phyloP scores from a whole-genome alignment of 2,888 invertebrate species.

The Coecobrya sp. region DNA sequence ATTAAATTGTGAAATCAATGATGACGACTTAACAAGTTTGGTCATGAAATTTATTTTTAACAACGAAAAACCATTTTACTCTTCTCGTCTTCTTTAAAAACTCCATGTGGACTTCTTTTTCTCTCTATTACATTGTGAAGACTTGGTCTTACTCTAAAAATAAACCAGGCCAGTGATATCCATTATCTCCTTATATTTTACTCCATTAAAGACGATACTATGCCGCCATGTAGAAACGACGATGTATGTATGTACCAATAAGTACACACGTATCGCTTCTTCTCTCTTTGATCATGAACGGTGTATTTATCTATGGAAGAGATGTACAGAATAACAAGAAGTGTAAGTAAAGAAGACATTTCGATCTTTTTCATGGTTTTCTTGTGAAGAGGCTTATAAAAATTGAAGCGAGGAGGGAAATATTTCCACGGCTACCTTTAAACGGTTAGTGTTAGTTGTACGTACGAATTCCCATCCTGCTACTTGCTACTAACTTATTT shows the following conservation, averaged over 20 bases:
- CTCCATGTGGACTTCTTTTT: neutral
- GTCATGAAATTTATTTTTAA: constrained; percentile 61
- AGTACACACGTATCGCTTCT: neutral
- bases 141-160: constrained; percentile 5
- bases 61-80: neutral
- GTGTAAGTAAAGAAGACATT: constrained; percentile 76
- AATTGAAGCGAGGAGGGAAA: constrained; percentile 49
- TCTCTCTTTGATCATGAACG: constrained; percentile 52
- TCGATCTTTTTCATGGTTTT: constrained; percentile 68
- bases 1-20: constrained; percentile 56
- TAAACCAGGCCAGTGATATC: constrained; percentile 39
- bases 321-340: constrained; percentile 54
- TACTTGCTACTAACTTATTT: constrained; percentile 64
- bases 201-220: constrained; percentile 27
- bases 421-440: constrained; percentile 66
- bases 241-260: neutral
- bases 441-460: constrained; percentile 64
- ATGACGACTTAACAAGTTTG: constrained; percentile 49
- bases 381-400: constrained; percentile 22
- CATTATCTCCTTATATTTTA: constrained; percentile 50
- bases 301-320: constrained; percentile 29
- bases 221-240: neutral
- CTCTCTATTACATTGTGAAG: neutral
- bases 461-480: neutral
- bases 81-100: constrained; percentile 22